Percentiles rank a stretch among this genome's conserved stretches.
phyloP scores from a whole-genome alignment of 2,797 vertebrate species.

The Sebastiscus albofasciatus region DNA sequence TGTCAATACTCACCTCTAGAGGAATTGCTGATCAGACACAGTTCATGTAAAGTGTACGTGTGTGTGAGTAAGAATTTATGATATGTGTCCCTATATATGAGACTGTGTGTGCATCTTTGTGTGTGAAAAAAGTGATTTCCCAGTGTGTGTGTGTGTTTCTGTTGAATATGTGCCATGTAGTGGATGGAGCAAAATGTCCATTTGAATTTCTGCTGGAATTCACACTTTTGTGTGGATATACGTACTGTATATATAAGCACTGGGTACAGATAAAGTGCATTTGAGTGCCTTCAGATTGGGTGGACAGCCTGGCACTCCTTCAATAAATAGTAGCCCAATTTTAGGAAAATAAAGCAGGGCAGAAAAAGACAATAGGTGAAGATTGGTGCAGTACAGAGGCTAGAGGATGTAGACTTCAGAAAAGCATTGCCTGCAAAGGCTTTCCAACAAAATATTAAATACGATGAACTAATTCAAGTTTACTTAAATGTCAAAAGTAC shows the following conservation, averaged over 20 bases:
- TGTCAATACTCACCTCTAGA: constrained; percentile 82
- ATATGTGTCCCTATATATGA: constrained; percentile 47
- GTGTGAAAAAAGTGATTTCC: constrained; percentile 13
- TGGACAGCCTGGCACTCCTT: neutral
- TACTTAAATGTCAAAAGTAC: neutral
- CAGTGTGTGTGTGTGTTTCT: neutral
- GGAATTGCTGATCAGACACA: constrained; percentile 80
- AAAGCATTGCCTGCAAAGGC: neutral
- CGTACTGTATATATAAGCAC: neutral
- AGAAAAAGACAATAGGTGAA: neutral
- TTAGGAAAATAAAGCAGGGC: neutral
- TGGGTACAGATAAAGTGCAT: neutral
- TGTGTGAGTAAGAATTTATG: constrained; percentile 67
- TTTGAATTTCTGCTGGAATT: constrained; percentile 1
- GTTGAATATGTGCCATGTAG: neutral
- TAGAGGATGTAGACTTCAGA: neutral
- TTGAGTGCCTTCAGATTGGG: neutral
- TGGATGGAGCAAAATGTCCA: neutral
- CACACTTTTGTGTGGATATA: neutral
- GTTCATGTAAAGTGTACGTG: constrained; percentile 70
- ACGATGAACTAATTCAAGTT: neutral
- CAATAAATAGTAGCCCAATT: neutral
- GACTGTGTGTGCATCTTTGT: constrained; percentile 1
- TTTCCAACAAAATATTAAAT: neutral
- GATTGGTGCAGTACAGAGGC: neutral